Percentiles rank a stretch among this genome's conserved stretches.
Evolutionary conservation across 2,888 invertebrate species (phyloP).

Genomic region (Apodemia hepburni): DNA sequence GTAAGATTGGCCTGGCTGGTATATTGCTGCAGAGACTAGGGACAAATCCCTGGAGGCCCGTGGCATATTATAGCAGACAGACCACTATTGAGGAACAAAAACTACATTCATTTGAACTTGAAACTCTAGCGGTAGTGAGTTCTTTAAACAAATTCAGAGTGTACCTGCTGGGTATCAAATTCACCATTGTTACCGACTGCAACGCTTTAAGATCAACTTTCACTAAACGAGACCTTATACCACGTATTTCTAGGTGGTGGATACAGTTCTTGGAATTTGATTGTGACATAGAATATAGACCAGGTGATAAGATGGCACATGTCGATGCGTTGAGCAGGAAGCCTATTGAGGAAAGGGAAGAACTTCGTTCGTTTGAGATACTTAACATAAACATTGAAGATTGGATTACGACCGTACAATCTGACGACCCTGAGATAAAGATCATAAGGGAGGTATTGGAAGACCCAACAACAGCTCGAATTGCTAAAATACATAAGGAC

Average conservation of each 20-base stretch:
- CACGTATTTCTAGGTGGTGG: neutral
- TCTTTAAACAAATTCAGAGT: too few species aligned
- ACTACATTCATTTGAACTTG: too few species aligned
- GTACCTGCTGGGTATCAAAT: too few species aligned
- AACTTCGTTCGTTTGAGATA: neutral
- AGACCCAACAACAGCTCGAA: conserved; percentile 7
- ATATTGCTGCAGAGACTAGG: too few species aligned
- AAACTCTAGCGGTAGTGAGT: too few species aligned
- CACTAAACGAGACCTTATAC: neutral
- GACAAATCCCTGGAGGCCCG: too few species aligned
- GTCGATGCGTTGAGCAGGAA: conserved; percentile 21
- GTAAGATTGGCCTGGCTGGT: too few species aligned
- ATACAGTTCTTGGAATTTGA: conserved; percentile 25
- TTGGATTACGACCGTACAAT: conserved; percentile 16
- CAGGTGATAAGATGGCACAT: conserved; percentile 20
- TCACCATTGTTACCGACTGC: conserved; percentile 1
- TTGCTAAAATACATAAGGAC: conserved; percentile 21
- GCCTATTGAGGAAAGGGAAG: neutral
- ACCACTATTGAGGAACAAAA: too few species aligned
- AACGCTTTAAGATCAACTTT: neutral
- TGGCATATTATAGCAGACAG: too few species aligned
- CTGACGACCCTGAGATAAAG: neutral
- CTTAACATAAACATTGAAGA: neutral
- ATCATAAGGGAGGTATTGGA: conserved; percentile 9
- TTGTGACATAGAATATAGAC: conserved; percentile 22